Evolutionary conservation across 2,797 vertebrate species (phyloP).

Genomic region (Scyliorhinus canicula): DNA sequence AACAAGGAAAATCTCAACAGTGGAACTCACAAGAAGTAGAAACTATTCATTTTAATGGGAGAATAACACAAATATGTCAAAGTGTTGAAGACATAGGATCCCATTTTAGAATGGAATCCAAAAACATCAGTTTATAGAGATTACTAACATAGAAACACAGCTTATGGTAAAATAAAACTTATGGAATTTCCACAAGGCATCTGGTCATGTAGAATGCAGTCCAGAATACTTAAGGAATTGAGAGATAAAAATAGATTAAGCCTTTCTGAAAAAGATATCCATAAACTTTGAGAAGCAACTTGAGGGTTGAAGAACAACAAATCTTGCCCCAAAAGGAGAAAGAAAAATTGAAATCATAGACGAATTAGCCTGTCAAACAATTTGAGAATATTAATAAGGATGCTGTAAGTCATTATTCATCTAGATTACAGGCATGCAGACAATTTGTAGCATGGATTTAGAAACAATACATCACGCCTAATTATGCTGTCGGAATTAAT

Average conservation of each 20-base stretch:
- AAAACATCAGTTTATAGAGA: background rate
- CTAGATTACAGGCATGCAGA: background rate
- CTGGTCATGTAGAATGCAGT: background rate
- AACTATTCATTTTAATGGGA: background rate
- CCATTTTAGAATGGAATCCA: background rate
- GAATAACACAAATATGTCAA: background rate
- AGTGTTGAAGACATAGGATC: background rate
- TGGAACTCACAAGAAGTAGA: background rate
- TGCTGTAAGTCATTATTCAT: background rate
- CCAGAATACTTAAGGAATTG: background rate
- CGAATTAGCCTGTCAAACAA: background rate
- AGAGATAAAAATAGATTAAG: background rate
- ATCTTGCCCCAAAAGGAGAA: background rate
- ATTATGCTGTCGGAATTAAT: background rate
- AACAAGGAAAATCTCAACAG: background rate
- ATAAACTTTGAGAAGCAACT: background rate
- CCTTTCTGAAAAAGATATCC: background rate
- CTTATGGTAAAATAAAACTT: background rate
- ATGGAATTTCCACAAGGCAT: background rate
- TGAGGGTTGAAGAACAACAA: background rate
- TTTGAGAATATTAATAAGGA: background rate
- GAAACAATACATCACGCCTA: background rate
- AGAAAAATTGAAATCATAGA: conserved; percentile 17
- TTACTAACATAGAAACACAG: background rate
- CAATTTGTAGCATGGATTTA: background rate